phyloP scores from a whole-genome alignment of 2,888 invertebrate species.

The Bembecia ichneumoniformis region DNA sequence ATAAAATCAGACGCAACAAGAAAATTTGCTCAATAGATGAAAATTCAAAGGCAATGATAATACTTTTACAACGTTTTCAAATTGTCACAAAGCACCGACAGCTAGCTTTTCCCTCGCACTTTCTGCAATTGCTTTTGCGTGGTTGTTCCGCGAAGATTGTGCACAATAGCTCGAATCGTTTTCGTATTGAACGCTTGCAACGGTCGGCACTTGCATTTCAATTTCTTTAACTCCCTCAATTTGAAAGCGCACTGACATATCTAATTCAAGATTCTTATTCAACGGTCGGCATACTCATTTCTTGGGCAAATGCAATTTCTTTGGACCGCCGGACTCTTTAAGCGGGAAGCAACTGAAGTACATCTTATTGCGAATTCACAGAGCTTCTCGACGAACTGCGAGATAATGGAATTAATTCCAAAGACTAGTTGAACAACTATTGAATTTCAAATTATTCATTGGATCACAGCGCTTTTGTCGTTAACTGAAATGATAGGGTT shows the following conservation, averaged over 20 bases:
- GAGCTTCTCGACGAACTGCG: not conserved
- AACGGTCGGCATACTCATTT: not conserved
- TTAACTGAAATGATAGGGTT: not conserved
- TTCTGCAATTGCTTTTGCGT: not conserved
- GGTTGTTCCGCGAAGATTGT: not conserved
- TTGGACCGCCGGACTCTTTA: not conserved
- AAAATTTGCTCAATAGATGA: not conserved
- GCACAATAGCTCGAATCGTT: not conserved
- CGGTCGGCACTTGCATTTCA: not conserved
- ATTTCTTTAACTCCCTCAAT: not conserved
- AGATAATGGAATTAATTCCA: not conserved
- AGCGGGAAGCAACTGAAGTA: not conserved
- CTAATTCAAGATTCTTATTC: not conserved
- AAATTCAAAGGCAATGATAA: not conserved
- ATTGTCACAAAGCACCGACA: not conserved
- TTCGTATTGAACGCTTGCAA: not conserved
- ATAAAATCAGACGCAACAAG: too few species aligned
- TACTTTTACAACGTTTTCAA: not conserved
- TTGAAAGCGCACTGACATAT: not conserved
- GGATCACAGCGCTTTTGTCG: not conserved
- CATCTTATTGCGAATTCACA: not conserved
- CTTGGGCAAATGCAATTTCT: not conserved
- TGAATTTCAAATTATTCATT: not conserved
- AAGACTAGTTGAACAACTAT: not conserved
- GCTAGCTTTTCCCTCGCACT: not conserved